A percentile compares a stretch with the other conserved stretches of the same genome.
Conservation (phyloP, 1,140 invertebrate species). For the Leptinotarsa defecta region DNA sequence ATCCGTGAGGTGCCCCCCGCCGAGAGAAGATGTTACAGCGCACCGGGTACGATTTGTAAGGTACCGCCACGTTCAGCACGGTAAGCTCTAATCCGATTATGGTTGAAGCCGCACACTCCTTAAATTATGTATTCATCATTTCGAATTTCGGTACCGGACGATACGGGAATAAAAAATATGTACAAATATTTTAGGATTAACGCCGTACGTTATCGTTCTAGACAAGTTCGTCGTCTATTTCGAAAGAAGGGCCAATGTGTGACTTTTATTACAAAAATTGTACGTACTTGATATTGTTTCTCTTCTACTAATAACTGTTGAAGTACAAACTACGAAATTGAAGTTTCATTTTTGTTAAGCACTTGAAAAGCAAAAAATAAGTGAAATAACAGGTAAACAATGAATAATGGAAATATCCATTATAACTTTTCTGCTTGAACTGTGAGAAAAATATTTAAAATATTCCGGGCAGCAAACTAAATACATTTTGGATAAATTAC, state of each 20-base stretch:
- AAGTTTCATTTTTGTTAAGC: too few relatives aligned
- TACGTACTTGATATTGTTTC: too few relatives aligned
- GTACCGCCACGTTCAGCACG: conserved; percentile 21
- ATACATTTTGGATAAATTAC: too few relatives aligned
- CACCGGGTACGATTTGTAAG: conserved; percentile 20
- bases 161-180: conserved; percentile 17
- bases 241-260: background rate
- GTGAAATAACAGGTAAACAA: too few relatives aligned
- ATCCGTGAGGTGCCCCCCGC: conserved; percentile 9
- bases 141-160: conserved; percentile 14
- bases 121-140: conserved; percentile 15
- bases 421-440: too few relatives aligned
- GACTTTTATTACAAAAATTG: too few relatives aligned
- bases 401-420: too few relatives aligned
- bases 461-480: too few relatives aligned
- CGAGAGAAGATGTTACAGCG: background rate
- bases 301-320: too few relatives aligned
- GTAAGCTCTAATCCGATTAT: conserved; percentile 18
- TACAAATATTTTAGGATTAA: conserved; percentile 23
- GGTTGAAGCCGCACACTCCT: conserved; percentile 16
- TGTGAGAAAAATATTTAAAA: too few relatives aligned
- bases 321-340: too few relatives aligned
- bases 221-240: background rate
- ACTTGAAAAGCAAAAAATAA: too few relatives aligned
- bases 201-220: background rate